Evolutionary conservation across 2,888 invertebrate species (phyloP).

Genomic region (Stramonita haemastoma): DNA sequence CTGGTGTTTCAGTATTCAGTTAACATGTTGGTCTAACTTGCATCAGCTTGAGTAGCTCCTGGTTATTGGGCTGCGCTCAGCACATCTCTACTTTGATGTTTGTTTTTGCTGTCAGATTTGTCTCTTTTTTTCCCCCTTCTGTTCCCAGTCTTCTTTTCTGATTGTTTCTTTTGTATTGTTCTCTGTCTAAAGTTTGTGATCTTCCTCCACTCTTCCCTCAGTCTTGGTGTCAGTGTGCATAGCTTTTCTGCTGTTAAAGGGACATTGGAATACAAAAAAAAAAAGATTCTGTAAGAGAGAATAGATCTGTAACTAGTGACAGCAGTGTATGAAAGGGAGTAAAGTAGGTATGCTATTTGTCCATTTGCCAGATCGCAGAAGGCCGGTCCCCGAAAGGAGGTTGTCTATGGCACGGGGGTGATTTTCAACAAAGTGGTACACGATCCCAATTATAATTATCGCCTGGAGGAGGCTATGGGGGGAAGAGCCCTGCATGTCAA

Average conservation of each 20-base stretch:
- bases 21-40: no score
- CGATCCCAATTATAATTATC: slow-evolving; percentile 70
- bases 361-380: slow-evolving; percentile 37
- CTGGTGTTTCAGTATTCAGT: no score
- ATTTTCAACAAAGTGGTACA: slow-evolving; percentile 68
- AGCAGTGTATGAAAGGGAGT: background rate
- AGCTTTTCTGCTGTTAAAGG: no score
- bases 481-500: slow-evolving; percentile 62
- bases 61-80: no score
- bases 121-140: background rate
- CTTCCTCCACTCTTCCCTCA: background rate
- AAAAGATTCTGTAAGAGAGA: no score
- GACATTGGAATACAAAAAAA: no score
- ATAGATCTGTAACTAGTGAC: no score
- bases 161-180: background rate
- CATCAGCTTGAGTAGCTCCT: no score
- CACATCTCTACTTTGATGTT: no score
- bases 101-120: no score
- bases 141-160: background rate
- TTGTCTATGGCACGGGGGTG: slow-evolving; percentile 54
- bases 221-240: background rate
- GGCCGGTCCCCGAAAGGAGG: background rate
- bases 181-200: background rate
- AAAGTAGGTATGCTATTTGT: slow-evolving; percentile 33
- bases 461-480: slow-evolving; percentile 58